These are phyloP conservation scores for Rhinophrynus dorsalis DNA, from an alignment of 2,797 vertebrate species.

Conservation along the genomic window DNA sequence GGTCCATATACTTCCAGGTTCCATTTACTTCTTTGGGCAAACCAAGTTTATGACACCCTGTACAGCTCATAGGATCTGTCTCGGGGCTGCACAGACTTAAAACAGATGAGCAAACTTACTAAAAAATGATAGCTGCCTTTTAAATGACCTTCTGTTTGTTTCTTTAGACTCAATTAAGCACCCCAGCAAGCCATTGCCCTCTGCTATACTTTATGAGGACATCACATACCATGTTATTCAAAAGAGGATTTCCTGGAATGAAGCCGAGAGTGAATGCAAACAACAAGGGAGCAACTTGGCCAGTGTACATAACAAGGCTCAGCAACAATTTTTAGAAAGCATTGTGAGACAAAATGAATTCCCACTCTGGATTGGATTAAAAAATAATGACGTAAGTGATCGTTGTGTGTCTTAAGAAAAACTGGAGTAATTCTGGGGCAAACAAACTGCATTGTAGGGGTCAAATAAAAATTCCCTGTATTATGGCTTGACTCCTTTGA, in stretches of 20 bases:
- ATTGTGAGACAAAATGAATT: constrained; percentile 83
- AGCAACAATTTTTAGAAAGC: constrained; percentile 71
- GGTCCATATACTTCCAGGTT: no score
- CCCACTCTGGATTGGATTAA: constrained; percentile 89
- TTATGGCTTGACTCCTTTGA: no score
- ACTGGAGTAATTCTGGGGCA: no score
- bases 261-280: constrained; percentile 79
- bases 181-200: constrained; percentile 65
- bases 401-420: background rate
- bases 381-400: constrained; percentile 82
- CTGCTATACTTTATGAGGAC: constrained; percentile 64
- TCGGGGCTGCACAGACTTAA: no score
- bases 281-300: constrained; percentile 76
- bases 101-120: no score
- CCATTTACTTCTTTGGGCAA: no score
- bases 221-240: constrained; percentile 75
- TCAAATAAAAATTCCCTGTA: no score
- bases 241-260: constrained; percentile 79
- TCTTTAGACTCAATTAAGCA: constrained; percentile 62
- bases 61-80: no score
- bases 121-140: no score
- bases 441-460: no score
- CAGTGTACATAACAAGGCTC: constrained; percentile 76
- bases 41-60: no score
- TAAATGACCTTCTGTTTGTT: no score